phyloP scores from a whole-genome alignment of 2,888 invertebrate species.

The Stenichneumon culpator region DNA sequence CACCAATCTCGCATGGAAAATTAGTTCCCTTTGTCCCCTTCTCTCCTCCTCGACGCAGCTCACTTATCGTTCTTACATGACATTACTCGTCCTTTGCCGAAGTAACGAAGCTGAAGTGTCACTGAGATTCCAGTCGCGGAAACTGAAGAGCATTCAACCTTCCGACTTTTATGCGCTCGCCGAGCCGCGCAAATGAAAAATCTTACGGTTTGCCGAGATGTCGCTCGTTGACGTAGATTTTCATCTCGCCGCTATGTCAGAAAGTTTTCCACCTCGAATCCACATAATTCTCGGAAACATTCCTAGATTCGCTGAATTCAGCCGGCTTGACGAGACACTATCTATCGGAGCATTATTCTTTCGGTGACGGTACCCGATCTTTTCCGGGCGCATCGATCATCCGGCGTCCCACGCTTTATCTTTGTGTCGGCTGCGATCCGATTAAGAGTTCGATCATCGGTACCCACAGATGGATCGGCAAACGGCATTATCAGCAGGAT shows the following conservation, averaged over 20 bases:
- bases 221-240: background rate
- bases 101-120: background rate
- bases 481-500: background rate
- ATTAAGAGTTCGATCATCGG: conserved; percentile 12
- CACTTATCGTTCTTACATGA: conserved; percentile 6
- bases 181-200: background rate
- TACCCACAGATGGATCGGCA: conserved; percentile 1
- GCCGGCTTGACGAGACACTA: background rate
- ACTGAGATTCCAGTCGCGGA: background rate
- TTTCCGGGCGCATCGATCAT: background rate
- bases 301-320: background rate
- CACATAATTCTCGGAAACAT: background rate
- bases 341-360: background rate
- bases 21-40: conserved; percentile 51
- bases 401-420: background rate
- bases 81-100: background rate
- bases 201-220: background rate
- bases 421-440: background rate
- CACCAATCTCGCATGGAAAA: conserved; percentile 46
- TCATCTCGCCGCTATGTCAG: conserved; percentile 1
- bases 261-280: background rate
- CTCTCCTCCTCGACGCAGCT: conserved; percentile 21
- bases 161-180: background rate
- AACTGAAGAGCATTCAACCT: background rate
- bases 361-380: background rate